phyloP scores from a whole-genome alignment of 2,888 invertebrate species.

The Lasioglossum lativentre region DNA sequence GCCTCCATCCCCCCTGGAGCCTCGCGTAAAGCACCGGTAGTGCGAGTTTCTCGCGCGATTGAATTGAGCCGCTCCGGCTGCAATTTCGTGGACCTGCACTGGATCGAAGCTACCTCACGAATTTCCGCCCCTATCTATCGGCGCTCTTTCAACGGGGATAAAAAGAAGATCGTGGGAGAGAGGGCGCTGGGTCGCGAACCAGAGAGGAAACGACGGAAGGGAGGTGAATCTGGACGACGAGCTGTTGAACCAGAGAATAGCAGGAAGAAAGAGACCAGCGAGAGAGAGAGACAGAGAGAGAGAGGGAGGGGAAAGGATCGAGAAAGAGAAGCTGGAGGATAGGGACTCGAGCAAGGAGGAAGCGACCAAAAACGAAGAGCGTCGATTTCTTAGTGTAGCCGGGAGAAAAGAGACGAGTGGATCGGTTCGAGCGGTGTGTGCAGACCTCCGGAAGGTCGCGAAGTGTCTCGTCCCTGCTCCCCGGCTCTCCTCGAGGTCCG shows the following conservation, averaged over 20 bases:
- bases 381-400: constrained; percentile 52
- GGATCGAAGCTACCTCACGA: constrained; percentile 61
- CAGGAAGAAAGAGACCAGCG: neutral
- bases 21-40: constrained; percentile 45
- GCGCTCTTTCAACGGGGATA: constrained; percentile 64
- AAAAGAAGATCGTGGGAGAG: constrained; percentile 37
- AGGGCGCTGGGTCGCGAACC: constrained; percentile 8
- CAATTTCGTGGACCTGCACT: constrained; percentile 69
- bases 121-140: constrained; percentile 67
- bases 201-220: constrained; percentile 1
- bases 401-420: constrained; percentile 33
- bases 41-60: constrained; percentile 69
- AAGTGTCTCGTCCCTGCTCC: constrained; percentile 36
- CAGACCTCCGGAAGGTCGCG: constrained; percentile 54
- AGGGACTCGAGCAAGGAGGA: constrained; percentile 15
- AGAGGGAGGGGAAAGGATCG: neutral
- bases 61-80: constrained; percentile 71
- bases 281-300: neutral
- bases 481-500: neutral
- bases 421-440: constrained; percentile 43
- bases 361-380: constrained; percentile 8
- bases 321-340: neutral
- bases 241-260: constrained; percentile 20
- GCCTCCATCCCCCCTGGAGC: constrained; percentile 15
- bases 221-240: constrained; percentile 31